These are phyloP conservation scores for Manis crassicaudata DNA, from an alignment of 2,797 vertebrate species.

Conservation along the genomic window DNA sequence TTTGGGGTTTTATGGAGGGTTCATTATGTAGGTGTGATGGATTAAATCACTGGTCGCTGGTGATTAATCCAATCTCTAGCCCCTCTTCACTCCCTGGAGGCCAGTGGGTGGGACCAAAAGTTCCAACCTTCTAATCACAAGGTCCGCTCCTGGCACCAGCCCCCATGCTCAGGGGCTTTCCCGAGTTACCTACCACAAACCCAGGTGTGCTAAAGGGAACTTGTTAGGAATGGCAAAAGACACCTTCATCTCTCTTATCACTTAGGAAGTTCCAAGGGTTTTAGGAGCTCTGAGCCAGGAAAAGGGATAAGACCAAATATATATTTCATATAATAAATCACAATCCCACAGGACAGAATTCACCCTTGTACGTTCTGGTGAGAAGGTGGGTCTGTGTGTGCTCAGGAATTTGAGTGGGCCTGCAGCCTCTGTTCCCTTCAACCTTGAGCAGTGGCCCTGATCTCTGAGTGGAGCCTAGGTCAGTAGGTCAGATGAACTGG, in stretches of 20 bases:
- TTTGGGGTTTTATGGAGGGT: not conserved
- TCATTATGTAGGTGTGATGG: not conserved
- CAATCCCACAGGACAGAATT: not conserved
- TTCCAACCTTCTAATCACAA: not conserved
- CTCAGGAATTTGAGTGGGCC: not conserved
- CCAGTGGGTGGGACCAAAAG: not conserved
- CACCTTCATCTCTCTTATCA: not conserved
- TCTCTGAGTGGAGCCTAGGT: not conserved
- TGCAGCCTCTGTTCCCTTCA: not conserved
- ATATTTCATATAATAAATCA: not conserved
- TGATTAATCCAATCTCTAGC: not conserved
- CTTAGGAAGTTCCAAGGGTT: not conserved
- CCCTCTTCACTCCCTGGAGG: not conserved
- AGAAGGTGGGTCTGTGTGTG: not conserved
- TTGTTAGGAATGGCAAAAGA: not conserved
- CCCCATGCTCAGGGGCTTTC: not conserved
- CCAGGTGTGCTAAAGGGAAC: not conserved
- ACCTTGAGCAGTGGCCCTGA: not conserved
- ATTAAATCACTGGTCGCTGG: not conserved
- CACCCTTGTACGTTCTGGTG: not conserved
- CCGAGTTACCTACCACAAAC: not conserved
- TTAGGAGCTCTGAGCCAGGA: not conserved
- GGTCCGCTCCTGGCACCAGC: not conserved
- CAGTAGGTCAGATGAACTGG: not conserved
- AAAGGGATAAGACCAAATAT: not conserved